phyloP scores from a whole-genome alignment of 1,140 invertebrate species.

The Megalonaias nervosa region DNA sequence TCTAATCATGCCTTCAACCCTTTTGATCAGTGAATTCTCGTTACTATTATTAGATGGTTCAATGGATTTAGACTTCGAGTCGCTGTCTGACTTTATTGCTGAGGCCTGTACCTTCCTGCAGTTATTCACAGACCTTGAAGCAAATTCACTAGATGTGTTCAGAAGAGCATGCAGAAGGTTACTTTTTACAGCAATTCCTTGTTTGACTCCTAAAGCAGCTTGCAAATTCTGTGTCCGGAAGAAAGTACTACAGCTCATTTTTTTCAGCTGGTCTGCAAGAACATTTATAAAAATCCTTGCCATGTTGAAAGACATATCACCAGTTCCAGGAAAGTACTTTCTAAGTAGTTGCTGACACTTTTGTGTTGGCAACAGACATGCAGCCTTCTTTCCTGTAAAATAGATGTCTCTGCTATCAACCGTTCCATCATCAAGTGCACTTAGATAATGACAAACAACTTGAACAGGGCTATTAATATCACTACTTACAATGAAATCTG shows the following conservation, averaged over 20 bases:
- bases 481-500: constrained; percentile 17
- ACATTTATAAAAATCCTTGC: constrained; percentile 31
- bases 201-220: constrained; percentile 24
- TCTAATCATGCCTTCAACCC: constrained; percentile 29
- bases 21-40: constrained; percentile 1
- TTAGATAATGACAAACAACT: constrained; percentile 45
- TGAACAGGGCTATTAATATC: constrained; percentile 52
- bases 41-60: neutral
- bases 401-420: constrained; percentile 41
- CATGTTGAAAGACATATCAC: constrained; percentile 35
- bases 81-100: neutral
- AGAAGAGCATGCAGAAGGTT: constrained; percentile 26
- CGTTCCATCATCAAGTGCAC: constrained; percentile 11
- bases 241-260: constrained; percentile 33
- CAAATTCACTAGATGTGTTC: constrained; percentile 35
- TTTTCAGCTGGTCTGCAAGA: too few species aligned
- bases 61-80: neutral
- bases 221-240: constrained; percentile 25
- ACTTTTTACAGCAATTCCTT: constrained; percentile 1
- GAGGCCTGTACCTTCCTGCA: constrained; percentile 24
- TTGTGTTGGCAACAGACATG: constrained; percentile 14
- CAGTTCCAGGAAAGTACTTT: constrained; percentile 23
- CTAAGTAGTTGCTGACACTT: constrained; percentile 30
- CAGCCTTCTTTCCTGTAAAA: constrained; percentile 5
- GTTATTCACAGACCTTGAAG: constrained; percentile 27